Conservation (phyloP, 2,888 invertebrate species). For the Amblyjoppa proteus region DNA sequence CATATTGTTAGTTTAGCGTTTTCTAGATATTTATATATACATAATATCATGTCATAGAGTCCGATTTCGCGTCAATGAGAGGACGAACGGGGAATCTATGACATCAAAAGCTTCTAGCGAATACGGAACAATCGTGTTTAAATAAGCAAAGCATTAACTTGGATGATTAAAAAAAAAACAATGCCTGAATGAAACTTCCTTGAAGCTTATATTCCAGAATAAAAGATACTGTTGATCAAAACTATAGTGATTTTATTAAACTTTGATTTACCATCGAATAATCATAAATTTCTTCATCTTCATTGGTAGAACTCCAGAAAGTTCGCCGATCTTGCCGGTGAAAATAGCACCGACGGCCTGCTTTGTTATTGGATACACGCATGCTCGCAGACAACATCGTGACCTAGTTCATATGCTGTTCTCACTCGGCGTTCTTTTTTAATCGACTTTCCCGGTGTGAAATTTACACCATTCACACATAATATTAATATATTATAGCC, state of each 20-base stretch:
- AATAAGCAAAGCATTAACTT: conserved; percentile 59
- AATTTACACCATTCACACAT: conserved; percentile 38
- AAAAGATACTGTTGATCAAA: conserved; percentile 65
- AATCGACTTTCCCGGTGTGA: conserved; percentile 63
- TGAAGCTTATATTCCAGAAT: conserved; percentile 68
- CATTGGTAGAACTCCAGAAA: conserved; percentile 64
- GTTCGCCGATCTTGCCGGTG: conserved; percentile 64
- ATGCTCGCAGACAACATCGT: conserved; percentile 54
- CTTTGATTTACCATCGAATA: conserved; percentile 26
- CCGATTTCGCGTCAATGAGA: conserved; percentile 49
- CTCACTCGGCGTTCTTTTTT: conserved; percentile 46
- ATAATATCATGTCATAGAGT: conserved; percentile 50
- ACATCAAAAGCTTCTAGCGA: conserved; percentile 45
- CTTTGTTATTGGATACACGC: conserved; percentile 66
- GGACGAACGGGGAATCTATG: conserved; percentile 2
- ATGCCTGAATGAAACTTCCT: conserved; percentile 63
- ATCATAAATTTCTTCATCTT: conserved; percentile 57
- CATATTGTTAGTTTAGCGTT: conserved; percentile 60
- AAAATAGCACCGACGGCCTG: conserved; percentile 66
- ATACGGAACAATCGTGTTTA: conserved; percentile 51
- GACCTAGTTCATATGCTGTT: conserved; percentile 63
- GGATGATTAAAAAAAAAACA: conserved; percentile 50
- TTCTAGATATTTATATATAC: conserved; percentile 68
- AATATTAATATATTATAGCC: background rate
- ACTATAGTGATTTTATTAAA: conserved; percentile 29